Base-by-base conservation (phyloP, 2,113 vertebrate genomes). In the Scytalopus superciliaris region DNA sequence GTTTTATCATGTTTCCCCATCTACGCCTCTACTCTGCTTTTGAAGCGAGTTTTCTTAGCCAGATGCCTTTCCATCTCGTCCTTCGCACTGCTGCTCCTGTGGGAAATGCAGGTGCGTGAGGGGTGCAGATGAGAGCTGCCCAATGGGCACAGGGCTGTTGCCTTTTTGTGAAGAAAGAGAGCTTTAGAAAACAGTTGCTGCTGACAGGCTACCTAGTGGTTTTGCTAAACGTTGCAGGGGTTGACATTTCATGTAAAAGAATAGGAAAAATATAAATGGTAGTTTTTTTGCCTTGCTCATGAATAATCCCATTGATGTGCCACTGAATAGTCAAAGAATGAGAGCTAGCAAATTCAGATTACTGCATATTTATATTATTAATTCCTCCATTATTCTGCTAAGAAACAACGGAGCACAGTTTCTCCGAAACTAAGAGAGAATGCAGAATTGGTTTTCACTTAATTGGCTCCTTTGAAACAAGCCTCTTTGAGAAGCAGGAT, bases 391-490 rank as follows among this genome's bases (percentile, higher is more conserved):
- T 94, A 90, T 94, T 89, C 80, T 89, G 47, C 55, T 81, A 50
- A 84, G 83, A 89, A 93, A 95, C 72, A 88, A 89, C 2, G 1
- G 83, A 86, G 59, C 80, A 63, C 76, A 70, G 89, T 95, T 93
- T 70, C 83, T 84, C 76, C 77, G 76, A 87, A 92, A 84, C 89
- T 84, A 31, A 62, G 63, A 80, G 66, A 90, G 94, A 96, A 96
- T 84, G 76, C 73, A 84, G 89, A 89, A 84, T 95, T 93, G 80
- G 60, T 93, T 95, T 96, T 82, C 89, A 91, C 69, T 95, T 95
- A 96, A 95, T 82, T 95, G 84, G 80, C 57, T 91, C 87, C 75
- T 96, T 89, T 81, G 91, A 95, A 94, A 93, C 44, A 28, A 84
- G 52, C 52, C 53, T 81, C 62, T 92, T 78, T 78, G 89, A 66